Base-by-base conservation (phyloP, 2,113 vertebrate genomes). In the Lepus europaeus region DNA sequence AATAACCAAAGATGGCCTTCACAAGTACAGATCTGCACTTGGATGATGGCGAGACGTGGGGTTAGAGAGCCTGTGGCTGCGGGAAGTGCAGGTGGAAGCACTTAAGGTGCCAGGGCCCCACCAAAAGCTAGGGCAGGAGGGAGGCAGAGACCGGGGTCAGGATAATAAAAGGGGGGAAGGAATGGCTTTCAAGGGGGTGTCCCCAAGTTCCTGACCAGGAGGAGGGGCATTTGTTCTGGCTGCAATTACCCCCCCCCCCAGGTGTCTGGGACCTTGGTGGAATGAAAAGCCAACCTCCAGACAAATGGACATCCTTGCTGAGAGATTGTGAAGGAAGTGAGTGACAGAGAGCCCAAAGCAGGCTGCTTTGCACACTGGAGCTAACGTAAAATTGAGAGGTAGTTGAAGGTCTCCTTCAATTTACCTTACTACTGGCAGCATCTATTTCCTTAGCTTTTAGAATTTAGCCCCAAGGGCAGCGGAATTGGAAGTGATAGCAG, bases 31-130 rank as follows among this genome's bases (percentile, higher is more conserved):
- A 13, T 1, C 25, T 29, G 27, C 0, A 0, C 6, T 16, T 4
- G 1, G 5, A 14, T 3, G 25, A 53, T n/a, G 1, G 0, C 1
- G 17, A 2, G 27, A 9, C 12, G 2, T 7, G 0, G 5, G 31
- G 22, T 10, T 9, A 45, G 59, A 53, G 86, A 17, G 22, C 22
- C 66, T 33, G 7, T 33, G 56, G 33, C 22, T 0, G 0, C 9
- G 70, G 49, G 78, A 76, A 45, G 7, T 1, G 27, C 61, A 25
- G 61, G 16, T 14, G 31, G 36, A 8, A 72, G 31, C 0, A 4
- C 29, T 9, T 9, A 17, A n/a, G 13, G 12, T 4, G n/a, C 19
- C 23, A 22, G 20, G 56, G 11, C 36, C 22, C n/a, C 29, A 9
- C 33, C 19, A 78, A 59, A 39, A 39, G 27, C 6, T 1, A 1